Evolutionary conservation across 2,888 invertebrate species (phyloP).

Genomic region (Boloria euphrosyne): DNA sequence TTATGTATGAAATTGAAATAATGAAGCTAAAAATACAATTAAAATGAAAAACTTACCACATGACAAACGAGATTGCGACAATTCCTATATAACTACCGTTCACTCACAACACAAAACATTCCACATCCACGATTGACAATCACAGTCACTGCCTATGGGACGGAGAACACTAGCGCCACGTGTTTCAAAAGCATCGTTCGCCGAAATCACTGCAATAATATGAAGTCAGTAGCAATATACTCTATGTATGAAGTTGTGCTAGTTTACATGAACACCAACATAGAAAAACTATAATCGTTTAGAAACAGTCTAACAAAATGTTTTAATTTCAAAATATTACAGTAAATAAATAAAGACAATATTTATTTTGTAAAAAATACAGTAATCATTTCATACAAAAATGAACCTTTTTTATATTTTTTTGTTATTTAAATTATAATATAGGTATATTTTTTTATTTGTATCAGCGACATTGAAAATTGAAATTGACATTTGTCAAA

Average conservation of each 20-base stretch:
- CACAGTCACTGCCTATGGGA: conserved; percentile 39
- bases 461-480: too few species aligned
- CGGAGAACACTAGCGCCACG: conserved; percentile 67
- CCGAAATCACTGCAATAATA: conserved; percentile 33
- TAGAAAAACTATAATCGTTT: conserved; percentile 5
- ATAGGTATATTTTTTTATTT: too few species aligned
- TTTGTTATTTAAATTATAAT: too few species aligned
- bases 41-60: conserved; percentile 67
- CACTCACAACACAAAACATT: conserved; percentile 78
- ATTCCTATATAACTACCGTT: conserved; percentile 60
- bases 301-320: conserved; percentile 5
- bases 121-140: conserved; percentile 58
- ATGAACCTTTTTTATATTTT: too few species aligned
- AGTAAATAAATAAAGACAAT: too few species aligned
- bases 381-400: too few species aligned
- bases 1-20: not conserved
- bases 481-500: too few species aligned
- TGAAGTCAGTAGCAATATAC: too few species aligned
- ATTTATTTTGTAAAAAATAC: too few species aligned
- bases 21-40: not conserved
- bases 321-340: too few species aligned
- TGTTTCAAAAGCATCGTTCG: conserved; percentile 47
- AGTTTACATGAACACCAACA: conserved; percentile 35
- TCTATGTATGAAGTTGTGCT: conserved; percentile 41
- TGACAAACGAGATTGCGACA: conserved; percentile 62